phyloP scores from a whole-genome alignment of 2,797 vertebrate species.

The Mallotus villosus region DNA sequence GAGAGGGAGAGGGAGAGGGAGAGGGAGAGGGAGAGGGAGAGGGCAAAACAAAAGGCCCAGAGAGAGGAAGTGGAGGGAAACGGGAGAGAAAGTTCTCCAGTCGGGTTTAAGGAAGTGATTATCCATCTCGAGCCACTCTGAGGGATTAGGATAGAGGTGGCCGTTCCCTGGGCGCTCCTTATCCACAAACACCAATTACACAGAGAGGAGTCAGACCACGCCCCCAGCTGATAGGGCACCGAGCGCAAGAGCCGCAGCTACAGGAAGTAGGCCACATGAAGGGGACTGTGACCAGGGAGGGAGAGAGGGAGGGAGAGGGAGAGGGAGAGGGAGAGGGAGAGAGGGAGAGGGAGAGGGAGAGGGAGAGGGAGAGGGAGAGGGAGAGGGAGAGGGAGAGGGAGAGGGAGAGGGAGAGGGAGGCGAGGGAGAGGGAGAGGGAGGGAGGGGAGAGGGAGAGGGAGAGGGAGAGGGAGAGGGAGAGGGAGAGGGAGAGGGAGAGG shows the following conservation, averaged over 20 bases:
- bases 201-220: conserved; percentile 25
- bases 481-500: background rate
- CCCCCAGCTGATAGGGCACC: conserved; percentile 39
- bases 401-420: no score
- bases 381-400: no score
- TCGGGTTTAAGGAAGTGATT: conserved; percentile 40
- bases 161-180: conserved; percentile 38
- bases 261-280: conserved; percentile 33
- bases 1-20: conserved; percentile 12
- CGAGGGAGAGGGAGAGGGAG: no score
- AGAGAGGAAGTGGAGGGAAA: background rate
- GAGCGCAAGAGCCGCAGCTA: conserved; percentile 33
- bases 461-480: no score
- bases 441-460: no score
- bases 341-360: no score
- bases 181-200: conserved; percentile 52
- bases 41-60: conserved; percentile 4
- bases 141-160: conserved; percentile 47
- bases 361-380: no score
- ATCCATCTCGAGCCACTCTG: conserved; percentile 46
- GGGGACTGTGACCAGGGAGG: conserved; percentile 5
- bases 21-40: background rate
- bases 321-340: no score
- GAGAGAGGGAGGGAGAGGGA: background rate
- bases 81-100: conserved; percentile 3